These are phyloP conservation scores for Nyctibius grandis DNA, from an alignment of 2,797 vertebrate genomes.

Conservation along the genomic window DNA sequence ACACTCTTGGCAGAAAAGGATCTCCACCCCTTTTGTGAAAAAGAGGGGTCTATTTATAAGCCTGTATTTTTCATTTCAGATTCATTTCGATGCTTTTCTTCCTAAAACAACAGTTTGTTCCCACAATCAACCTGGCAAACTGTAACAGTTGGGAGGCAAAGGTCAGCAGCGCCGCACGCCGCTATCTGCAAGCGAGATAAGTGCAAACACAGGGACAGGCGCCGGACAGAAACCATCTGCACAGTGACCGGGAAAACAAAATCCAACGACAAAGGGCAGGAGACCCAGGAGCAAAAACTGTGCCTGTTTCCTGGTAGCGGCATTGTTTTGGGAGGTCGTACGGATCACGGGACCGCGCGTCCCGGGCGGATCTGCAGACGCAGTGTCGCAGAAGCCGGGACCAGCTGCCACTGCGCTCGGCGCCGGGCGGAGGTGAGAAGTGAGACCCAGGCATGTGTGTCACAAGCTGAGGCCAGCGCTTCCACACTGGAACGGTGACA, in stretches of 20 bases:
- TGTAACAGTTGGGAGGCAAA: neutral
- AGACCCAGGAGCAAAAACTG: neutral
- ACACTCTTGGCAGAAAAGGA: neutral
- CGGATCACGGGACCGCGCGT: accelerated
- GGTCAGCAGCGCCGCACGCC: accelerated
- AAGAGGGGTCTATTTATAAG: neutral
- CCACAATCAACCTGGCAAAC: neutral
- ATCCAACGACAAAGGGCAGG: neutral
- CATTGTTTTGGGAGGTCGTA: neutral
- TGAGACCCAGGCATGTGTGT: neutral
- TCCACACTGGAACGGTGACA: neutral
- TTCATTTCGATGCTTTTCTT: neutral
- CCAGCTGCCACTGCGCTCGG: neutral
- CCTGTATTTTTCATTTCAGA: neutral
- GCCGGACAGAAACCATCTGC: neutral
- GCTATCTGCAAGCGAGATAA: neutral
- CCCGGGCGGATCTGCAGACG: neutral
- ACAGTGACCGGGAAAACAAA: neutral
- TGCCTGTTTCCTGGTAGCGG: neutral
- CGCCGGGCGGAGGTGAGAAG: neutral
- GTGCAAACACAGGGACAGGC: neutral
- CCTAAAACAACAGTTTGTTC: neutral
- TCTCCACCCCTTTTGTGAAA: neutral
- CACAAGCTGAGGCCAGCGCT: neutral
- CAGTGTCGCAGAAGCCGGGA: neutral